These are phyloP conservation scores for Micromussa lordhowensis DNA, from an alignment of 92 coral and sea anemone species.

Conservation along the genomic window DNA sequence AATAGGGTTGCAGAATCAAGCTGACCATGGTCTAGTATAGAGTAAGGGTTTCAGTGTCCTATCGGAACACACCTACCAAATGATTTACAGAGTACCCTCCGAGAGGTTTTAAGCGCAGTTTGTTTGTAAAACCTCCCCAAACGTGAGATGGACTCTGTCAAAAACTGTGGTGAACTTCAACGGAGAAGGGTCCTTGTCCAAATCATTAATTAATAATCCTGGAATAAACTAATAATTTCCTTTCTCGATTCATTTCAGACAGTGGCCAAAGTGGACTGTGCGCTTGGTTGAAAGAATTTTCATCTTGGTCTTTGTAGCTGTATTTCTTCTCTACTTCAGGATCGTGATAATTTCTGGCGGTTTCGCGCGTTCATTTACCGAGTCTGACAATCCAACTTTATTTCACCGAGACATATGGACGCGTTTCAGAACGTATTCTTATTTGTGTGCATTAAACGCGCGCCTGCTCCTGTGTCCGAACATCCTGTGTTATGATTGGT, in stretches of 20 bases:
- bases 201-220: background rate
- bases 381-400: slow-evolving; percentile 88
- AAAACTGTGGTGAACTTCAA: no score
- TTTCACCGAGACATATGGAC: slow-evolving; percentile 80
- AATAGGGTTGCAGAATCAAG: no score
- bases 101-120: no score
- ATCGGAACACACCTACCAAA: no score
- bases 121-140: no score
- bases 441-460: slow-evolving; percentile 68
- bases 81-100: no score
- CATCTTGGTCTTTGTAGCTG: slow-evolving; percentile 46
- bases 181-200: background rate
- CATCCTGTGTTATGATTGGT: slow-evolving; percentile 90
- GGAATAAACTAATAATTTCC: background rate
- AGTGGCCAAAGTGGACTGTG: slow-evolving; percentile 73
- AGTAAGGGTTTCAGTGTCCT: no score
- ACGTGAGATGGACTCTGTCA: no score
- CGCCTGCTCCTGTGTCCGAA: slow-evolving; percentile 78
- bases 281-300: slow-evolving; percentile 64
- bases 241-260: slow-evolving; percentile 21
- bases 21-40: no score
- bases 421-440: slow-evolving; percentile 76
- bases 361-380: slow-evolving; percentile 58
- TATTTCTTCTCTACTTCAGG: slow-evolving; percentile 67
- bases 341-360: slow-evolving; percentile 69